Evolutionary conservation across 2,888 invertebrate genomes (phyloP).

Genomic region (Hydrotaea diabolus): DNA sequence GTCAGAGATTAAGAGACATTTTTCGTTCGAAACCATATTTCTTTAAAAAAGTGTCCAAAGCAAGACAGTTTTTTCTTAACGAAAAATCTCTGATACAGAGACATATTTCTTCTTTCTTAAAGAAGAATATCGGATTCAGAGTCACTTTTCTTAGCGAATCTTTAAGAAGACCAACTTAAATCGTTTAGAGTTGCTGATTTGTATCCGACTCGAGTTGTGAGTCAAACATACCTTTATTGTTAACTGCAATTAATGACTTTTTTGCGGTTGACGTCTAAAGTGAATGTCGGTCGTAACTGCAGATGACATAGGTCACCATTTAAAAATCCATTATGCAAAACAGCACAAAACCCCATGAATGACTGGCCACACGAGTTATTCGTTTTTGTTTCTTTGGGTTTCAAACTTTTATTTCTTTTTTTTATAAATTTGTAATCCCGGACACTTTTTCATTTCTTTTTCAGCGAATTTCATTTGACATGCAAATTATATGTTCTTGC

Average conservation of each 20-base stretch:
- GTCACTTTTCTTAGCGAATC: no score
- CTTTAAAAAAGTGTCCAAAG: no score
- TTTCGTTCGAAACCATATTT: no score
- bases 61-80: no score
- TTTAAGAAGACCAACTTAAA: no score
- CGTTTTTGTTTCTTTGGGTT: background rate
- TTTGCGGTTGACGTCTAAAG: background rate
- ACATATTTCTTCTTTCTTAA: no score
- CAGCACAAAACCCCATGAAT: background rate
- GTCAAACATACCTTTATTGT: background rate
- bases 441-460: background rate
- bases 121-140: no score
- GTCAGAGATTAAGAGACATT: no score
- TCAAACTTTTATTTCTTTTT: background rate
- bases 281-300: background rate
- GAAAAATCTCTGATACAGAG: no score
- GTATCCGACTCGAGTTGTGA: background rate
- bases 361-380: background rate
- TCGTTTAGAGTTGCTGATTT: background rate
- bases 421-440: background rate
- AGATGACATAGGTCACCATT: background rate
- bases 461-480: background rate
- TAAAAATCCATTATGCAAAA: slow-evolving; percentile 3
- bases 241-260: slow-evolving; percentile 2
- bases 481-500: background rate